phyloP scores from a whole-genome alignment of 2,113 vertebrate genomes.

The Varanus komodoensis region DNA sequence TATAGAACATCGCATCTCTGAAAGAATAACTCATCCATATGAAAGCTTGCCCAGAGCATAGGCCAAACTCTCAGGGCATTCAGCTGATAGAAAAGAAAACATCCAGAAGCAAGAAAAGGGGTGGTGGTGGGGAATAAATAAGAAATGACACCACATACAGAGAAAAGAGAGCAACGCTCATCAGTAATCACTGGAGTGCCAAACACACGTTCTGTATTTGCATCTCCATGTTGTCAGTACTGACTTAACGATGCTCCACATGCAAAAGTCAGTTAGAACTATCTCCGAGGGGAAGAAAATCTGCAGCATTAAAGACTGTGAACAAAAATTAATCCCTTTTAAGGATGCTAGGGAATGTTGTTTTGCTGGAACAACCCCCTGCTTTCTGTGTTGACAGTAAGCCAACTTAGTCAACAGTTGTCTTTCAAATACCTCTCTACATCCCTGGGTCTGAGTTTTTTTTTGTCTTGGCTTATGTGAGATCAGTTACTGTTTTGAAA shows the following conservation, averaged over 20 bases:
- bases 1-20: constrained; percentile 19
- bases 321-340: constrained; percentile 5
- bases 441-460: not conserved
- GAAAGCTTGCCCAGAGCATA: not conserved
- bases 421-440: not conserved
- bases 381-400: not conserved
- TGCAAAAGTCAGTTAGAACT: not conserved
- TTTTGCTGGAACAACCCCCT: not conserved
- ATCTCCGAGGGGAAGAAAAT: not conserved
- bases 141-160: not conserved
- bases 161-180: not conserved
- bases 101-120: constrained; percentile 19
- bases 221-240: not conserved
- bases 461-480: not conserved
- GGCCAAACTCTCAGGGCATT: not conserved
- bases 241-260: not conserved
- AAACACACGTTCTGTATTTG: not conserved
- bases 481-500: not conserved
- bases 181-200: not conserved
- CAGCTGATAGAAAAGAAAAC: constrained; percentile 20
- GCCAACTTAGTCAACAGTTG: not conserved
- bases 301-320: not conserved
- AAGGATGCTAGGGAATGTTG: not conserved
- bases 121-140: not conserved
- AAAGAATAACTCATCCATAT: not conserved